Percentiles rank a stretch among this genome's conserved stretches.
These are phyloP conservation scores for Cerceris rybyensis DNA, from an alignment of 2,888 invertebrate genomes.

Conservation along the genomic window DNA sequence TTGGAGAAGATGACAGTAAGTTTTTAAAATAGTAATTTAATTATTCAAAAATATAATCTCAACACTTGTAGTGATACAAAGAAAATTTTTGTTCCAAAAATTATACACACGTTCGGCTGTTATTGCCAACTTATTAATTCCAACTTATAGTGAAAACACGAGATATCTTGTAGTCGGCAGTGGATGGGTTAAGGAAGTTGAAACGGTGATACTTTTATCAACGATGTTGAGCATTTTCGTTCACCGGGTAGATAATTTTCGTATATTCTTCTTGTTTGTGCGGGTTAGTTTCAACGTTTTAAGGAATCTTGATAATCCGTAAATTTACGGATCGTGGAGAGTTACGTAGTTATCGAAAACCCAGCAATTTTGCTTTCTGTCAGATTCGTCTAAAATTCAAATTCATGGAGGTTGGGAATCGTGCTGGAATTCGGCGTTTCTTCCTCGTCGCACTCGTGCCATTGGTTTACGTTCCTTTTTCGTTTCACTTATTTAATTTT, in stretches of 20 bases:
- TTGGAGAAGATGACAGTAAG: no score
- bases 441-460: slow-evolving; percentile 1
- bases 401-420: slow-evolving; percentile 35
- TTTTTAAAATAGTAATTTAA: no score
- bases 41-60: no score
- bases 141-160: no score
- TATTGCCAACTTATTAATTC: no score
- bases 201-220: no score
- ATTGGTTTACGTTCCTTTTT: neutral
- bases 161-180: no score
- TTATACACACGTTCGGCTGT: no score
- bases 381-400: slow-evolving; percentile 17
- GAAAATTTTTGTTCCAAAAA: no score
- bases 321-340: slow-evolving; percentile 35
- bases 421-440: slow-evolving; percentile 33
- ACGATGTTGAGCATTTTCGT: no score
- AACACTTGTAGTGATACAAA: no score
- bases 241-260: neutral
- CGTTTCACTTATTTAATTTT: slow-evolving; percentile 54
- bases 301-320: slow-evolving; percentile 29
- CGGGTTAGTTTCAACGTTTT: neutral
- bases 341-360: slow-evolving; percentile 27
- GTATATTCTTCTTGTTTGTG: neutral
- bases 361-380: slow-evolving; percentile 9
- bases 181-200: no score